Conservation (phyloP, 64 coral and sea anemone species). For the Porites australiensis region DNA sequence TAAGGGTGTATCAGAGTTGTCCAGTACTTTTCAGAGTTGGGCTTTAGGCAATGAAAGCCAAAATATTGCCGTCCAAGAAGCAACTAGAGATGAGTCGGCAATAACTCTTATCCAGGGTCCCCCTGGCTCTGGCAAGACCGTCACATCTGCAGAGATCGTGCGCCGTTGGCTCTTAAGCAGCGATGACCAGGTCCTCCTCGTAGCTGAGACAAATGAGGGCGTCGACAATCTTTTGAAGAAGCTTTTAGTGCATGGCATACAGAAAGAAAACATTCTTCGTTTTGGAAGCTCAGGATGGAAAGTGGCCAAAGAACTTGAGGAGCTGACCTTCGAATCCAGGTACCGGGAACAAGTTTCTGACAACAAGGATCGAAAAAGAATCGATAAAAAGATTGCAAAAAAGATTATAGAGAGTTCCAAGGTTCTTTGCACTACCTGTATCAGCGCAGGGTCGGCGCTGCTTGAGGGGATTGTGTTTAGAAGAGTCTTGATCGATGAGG, state of each 20-base stretch:
- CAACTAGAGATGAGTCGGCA: conserved; percentile 4
- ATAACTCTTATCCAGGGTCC: conserved; percentile 87
- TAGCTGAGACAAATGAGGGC: conserved; percentile 88
- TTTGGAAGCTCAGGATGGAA: conserved; percentile 85
- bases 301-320: conserved; percentile 53
- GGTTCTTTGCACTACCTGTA: conserved; percentile 81
- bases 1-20: not conserved
- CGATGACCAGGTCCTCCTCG: conserved; percentile 39
- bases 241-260: conserved; percentile 56
- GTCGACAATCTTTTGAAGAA: conserved; percentile 89
- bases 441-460: conserved; percentile 73
- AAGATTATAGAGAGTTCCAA: conserved; percentile 61
- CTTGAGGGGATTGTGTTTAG: conserved; percentile 68
- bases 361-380: conserved; percentile 25
- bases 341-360: conserved; percentile 39
- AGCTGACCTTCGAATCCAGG: conserved; percentile 66
- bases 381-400: conserved; percentile 62
- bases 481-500: conserved; percentile 84
- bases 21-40: not conserved
- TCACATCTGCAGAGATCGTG: conserved; percentile 78
- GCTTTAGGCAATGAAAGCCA: conserved; percentile 67
- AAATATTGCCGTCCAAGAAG: conserved; percentile 65
- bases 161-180: conserved; percentile 27
- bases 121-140: conserved; percentile 88
- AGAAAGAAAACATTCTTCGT: conserved; percentile 55